Conservation (phyloP, 1,140 invertebrate genomes). For the Polypedilum vanderplanki region DNA sequence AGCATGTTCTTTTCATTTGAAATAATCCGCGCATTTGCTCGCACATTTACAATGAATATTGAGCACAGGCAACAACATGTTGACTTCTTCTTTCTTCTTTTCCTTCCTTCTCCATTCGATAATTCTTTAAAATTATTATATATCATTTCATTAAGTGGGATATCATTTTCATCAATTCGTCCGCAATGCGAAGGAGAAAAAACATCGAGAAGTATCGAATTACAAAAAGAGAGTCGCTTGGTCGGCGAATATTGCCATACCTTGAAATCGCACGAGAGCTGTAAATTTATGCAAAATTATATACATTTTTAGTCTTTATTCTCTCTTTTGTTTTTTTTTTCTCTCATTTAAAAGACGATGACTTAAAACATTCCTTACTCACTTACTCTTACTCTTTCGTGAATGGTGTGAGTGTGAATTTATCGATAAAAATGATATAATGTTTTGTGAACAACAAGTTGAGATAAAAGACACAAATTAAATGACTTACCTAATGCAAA, state of each 20-base stretch:
- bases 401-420: background rate
- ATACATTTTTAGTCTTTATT: background rate
- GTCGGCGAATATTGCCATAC: background rate
- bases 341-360: slow-evolving; percentile 11
- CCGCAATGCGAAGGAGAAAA: too few species aligned
- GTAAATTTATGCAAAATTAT: slow-evolving; percentile 25
- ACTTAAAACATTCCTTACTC: slow-evolving; percentile 10
- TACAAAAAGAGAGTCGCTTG: background rate
- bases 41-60: slow-evolving; percentile 18
- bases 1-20: background rate
- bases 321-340: background rate
- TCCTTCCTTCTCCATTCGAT: background rate
- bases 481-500: background rate
- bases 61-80: background rate
- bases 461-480: background rate
- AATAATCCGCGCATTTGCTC: background rate
- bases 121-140: slow-evolving; percentile 11
- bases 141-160: slow-evolving; percentile 28
- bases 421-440: background rate
- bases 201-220: slow-evolving; percentile 21
- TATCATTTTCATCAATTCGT: slow-evolving; percentile 26
- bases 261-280: background rate
- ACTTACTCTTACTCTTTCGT: background rate
- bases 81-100: background rate
- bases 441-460: background rate